Evolutionary conservation across 2,888 invertebrate species (phyloP).

Genomic region (Aphrophora alni): DNA sequence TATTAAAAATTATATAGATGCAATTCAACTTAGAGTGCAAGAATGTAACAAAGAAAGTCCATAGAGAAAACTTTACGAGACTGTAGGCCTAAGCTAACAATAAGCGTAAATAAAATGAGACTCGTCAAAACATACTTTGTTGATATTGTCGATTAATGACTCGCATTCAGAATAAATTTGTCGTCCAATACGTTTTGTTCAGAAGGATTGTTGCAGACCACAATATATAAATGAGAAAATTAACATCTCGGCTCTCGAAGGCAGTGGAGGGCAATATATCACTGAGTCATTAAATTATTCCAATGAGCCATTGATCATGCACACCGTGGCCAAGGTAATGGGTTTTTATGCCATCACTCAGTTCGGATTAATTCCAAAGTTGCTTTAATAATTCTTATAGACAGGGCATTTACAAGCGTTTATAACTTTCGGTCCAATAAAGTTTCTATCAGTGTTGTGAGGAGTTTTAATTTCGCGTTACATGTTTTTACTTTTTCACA

Average conservation of each 20-base stretch:
- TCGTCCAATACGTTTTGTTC: not conserved
- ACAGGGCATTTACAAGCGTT: conserved; percentile 49
- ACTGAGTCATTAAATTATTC: conserved; percentile 49
- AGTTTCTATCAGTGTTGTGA: conserved; percentile 27
- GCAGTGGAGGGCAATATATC: conserved; percentile 49
- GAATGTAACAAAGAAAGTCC: no score
- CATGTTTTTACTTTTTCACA: no score
- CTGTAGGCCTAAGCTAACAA: no score
- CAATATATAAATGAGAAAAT: conserved; percentile 36
- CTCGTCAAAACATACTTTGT: no score
- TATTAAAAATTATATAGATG: no score
- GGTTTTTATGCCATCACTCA: conserved; percentile 51
- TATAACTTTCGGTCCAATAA: conserved; percentile 45
- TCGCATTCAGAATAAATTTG: no score
- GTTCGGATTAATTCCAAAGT: conserved; percentile 49
- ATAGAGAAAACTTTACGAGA: no score
- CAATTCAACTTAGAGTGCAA: no score
- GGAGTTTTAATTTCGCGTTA: conserved; percentile 29
- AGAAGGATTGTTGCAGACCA: not conserved
- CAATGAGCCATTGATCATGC: conserved; percentile 47
- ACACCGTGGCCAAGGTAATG: conserved; percentile 46
- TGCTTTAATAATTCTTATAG: conserved; percentile 50
- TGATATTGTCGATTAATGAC: no score
- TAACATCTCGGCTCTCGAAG: conserved; percentile 24
- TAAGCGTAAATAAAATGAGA: no score